Conservation (phyloP, 1,140 invertebrate genomes). For the Latrodectus geometricus region DNA sequence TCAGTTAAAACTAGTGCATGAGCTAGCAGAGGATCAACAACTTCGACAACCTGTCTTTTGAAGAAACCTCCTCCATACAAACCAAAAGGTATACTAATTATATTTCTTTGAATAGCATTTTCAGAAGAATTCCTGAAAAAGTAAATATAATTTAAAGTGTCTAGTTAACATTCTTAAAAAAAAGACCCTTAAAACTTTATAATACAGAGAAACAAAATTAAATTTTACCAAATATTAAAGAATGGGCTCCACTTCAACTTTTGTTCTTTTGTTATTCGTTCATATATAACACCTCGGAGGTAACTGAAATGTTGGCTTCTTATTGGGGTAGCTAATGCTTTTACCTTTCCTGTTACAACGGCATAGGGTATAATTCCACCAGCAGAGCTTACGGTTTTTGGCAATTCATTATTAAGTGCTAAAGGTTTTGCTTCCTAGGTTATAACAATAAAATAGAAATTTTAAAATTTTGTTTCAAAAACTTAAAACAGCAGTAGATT, state of each 20-base stretch:
- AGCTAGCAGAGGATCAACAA: constrained; percentile 56
- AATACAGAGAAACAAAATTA: neutral
- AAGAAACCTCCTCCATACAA: constrained; percentile 11
- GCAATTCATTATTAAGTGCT: constrained; percentile 15
- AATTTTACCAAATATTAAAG: constrained; percentile 56
- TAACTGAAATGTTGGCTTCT: constrained; percentile 28
- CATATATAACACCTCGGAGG: constrained; percentile 54
- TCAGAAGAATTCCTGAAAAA: constrained; percentile 45
- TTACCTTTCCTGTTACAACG: constrained; percentile 39
- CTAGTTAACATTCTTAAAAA: neutral
- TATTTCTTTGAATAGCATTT: constrained; percentile 21
- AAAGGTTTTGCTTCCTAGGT: constrained; percentile 16
- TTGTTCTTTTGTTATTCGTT: constrained; percentile 56
- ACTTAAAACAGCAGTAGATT: too few relatives aligned
- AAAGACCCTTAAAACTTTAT: neutral
- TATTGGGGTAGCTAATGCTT: constrained; percentile 29
- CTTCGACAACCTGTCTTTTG: constrained; percentile 30
- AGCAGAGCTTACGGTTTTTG: neutral
- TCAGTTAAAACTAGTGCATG: constrained; percentile 43
- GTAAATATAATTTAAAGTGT: neutral
- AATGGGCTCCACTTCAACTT: constrained; percentile 58
- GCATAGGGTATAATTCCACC: constrained; percentile 60
- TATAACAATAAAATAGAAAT: neutral
- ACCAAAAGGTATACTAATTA: constrained; percentile 47
- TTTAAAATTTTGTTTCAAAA: too few relatives aligned